Base-by-base conservation (phyloP, 1,140 invertebrate genomes). In the Drosophila simulans region DNA sequence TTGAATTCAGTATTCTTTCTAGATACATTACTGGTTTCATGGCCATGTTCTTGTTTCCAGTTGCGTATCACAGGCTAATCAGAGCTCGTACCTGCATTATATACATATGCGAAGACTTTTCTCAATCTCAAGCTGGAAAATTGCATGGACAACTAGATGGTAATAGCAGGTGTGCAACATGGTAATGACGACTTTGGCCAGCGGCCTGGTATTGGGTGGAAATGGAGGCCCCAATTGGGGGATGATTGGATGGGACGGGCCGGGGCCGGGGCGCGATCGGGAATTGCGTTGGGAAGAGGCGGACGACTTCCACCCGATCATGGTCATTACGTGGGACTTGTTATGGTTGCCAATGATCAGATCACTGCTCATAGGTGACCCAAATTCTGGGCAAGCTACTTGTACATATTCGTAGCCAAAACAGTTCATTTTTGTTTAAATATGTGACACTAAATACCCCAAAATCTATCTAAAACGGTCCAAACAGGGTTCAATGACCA, bases 131-230 rank as follows among this genome's bases (percentile, higher is more conserved):
- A 13, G 27, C 7, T 52, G 31, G 48, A 37, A 72, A 75, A 74
- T 65, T 65, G 46, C 53, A 40, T 27, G 20, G 45, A 63, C 39
- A 75, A 75, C 46, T 52, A 75, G 70, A 39, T 74, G 46, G 70
- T 75, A 75, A 75, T 74, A 74, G 70, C 59, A 64, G 71, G 59
- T 74, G 58, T 63, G 58, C 71, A 74, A 43, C 49, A 63, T 74
- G 57, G 68, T 74, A 74, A 73, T 75, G 52, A 75, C 53, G 45
- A 49, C 51, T 74, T 42, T 49, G 39, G 39, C 22, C 39, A 52
- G 53, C 37, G 54, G 66, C 15, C 17, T 27, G 34, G 49, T 22
- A 37, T 55, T 70, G 35, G 52, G 51, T 51, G 60, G 63, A 54
- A 55, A 35, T 69, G 42, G 66, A 56, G 37, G 27, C 63, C 42